Base-by-base conservation (phyloP, 2,888 invertebrate species). In the Chelonus formosanus region DNA sequence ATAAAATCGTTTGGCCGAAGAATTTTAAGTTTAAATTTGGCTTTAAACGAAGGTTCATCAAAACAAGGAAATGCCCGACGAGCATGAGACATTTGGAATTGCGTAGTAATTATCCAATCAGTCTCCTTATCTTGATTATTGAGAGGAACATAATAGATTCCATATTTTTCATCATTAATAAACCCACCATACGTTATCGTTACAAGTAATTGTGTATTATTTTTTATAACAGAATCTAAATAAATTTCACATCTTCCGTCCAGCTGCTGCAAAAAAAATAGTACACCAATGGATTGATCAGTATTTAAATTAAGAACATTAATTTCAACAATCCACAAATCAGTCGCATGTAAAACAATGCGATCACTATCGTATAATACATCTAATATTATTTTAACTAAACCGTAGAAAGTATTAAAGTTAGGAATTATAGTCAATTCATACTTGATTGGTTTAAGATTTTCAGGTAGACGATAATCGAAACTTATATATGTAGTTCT, bases 11-110 rank as follows among this genome's bases (percentile, higher is more conserved):
- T 65, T 3, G 73, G 74, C 52, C 73, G 75, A 43, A 75, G 70
- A 5, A 82, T 78, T 36, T 74, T 66, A 20, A 82, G 70, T 1
- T 54, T 67, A 35, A 80, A 82, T 0, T 8, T 69, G 4, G 82
- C 78, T 69, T 82, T 82, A 47, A 74, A 78, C 0, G 72, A 63
- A 3, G 81, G 90, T 20, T 20, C 20, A 20, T 20, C 20, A 20
- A 20, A 20, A 20, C 20, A 20, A 20, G 20, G 20, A 20, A 94
- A 93, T 0, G 90, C 93, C 71, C 85, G 86, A 31, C 92, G 88
- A 0, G 91, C 91, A 66, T 89, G 84, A 2, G 89, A 88, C 0
- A 90, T 86, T 83, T 92, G 87, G 77, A 92, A 91, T 75, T 92
- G 91, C 0, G 92, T 92, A 0, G 90, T 86, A 0, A 89, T 90